phyloP scores from a whole-genome alignment of 2,113 vertebrate species.

The Pteruthius melanotis region DNA sequence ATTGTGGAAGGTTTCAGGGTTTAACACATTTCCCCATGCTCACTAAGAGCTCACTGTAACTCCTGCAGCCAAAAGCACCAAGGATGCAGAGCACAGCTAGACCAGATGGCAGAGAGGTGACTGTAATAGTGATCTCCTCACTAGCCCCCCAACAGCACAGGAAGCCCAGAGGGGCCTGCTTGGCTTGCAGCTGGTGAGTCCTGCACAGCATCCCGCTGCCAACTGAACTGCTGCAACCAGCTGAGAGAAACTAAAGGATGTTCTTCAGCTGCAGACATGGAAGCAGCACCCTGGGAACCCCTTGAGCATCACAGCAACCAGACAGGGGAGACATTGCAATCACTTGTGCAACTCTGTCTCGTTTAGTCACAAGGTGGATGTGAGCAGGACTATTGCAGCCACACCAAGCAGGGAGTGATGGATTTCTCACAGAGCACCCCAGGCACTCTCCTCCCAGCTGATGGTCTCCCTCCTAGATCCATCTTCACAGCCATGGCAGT shows the following conservation, averaged over 20 bases:
- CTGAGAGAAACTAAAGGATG: neutral
- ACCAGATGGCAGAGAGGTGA: neutral
- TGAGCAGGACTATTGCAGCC: neutral
- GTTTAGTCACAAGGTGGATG: neutral
- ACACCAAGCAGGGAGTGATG: neutral
- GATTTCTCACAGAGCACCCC: neutral
- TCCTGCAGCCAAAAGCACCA: neutral
- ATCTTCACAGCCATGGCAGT: rapidly evolving
- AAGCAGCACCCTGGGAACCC: neutral
- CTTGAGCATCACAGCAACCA: neutral
- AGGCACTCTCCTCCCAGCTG: neutral
- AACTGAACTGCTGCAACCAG: neutral
- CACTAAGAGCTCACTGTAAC: neutral
- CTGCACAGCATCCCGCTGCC: neutral
- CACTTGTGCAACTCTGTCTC: neutral
- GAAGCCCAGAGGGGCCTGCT: neutral
- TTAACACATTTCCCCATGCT: neutral
- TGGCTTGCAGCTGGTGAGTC: neutral
- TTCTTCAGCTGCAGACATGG: neutral
- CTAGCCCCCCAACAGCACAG: neutral
- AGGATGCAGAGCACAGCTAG: neutral
- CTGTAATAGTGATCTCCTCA: neutral
- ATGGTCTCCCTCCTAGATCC: neutral
- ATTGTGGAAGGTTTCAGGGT: neutral
- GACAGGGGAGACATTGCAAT: neutral